phyloP scores from a whole-genome alignment of 1,140 invertebrate genomes.

The Hetaerina americana region DNA sequence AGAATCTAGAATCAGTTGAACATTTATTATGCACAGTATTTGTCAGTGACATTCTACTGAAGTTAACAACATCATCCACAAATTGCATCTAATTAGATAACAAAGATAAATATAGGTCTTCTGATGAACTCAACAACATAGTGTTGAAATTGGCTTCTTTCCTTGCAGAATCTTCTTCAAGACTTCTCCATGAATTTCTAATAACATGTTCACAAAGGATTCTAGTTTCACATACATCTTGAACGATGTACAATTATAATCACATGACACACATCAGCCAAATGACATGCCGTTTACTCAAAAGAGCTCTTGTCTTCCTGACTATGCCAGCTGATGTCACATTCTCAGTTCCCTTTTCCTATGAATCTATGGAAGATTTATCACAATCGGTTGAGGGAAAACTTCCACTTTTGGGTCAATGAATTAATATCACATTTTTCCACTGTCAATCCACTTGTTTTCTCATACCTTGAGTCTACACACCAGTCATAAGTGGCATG shows the following conservation, averaged over 20 bases:
- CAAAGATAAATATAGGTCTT: neutral
- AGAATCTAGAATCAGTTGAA: neutral
- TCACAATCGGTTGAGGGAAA: constrained; percentile 8
- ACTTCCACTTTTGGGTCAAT: constrained; percentile 49
- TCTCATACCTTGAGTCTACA: constrained; percentile 54
- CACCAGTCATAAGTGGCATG: constrained; percentile 64
- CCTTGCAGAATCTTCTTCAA: neutral
- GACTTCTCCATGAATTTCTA: neutral
- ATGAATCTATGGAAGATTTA: neutral
- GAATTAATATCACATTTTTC: constrained; percentile 53
- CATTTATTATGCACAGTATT: neutral
- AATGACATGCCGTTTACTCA: neutral
- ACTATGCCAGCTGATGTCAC: neutral
- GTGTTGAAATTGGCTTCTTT: neutral
- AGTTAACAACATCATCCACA: neutral
- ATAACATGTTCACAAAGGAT: neutral
- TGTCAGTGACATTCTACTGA: neutral
- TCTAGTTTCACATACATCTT: neutral
- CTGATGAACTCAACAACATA: neutral
- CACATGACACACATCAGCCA: neutral
- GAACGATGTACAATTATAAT: neutral
- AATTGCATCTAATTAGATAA: neutral
- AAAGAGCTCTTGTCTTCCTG: neutral
- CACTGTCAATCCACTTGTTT: constrained; percentile 49
- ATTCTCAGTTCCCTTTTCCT: neutral